Base-by-base conservation (phyloP, 1,140 invertebrate genomes). In the Palaemon carinicauda region DNA sequence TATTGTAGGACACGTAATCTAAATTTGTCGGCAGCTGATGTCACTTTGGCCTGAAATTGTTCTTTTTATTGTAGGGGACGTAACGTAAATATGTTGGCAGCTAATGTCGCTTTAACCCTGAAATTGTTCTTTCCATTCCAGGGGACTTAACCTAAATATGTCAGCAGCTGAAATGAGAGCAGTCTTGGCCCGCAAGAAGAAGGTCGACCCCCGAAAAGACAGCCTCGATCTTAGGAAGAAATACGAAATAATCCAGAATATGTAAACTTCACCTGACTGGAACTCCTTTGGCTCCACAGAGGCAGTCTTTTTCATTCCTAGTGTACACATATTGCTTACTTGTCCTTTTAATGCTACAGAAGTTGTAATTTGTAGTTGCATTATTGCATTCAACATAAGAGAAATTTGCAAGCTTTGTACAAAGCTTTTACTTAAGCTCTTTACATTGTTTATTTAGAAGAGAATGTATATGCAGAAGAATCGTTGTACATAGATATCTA, bases 241-340 rank as follows among this genome's bases (percentile, higher is more conserved):
- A 83, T 91, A 91, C 52, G 90, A 91, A 75, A 91, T 91, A 54
- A 90, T 91, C 73, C 90, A 91, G 82, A 91, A 91, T 75, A 91
- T 91, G 90, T 91, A 85, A 84, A 73, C 50, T n/a, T 19, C n/a
- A n/a, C n/a, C 41, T 41, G 65, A 10, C 9, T 4, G 1, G 41
- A 17, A 50, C n/a, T 33, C 2, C n/a, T 15, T 33, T 15, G 71
- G n/a, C 2, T 74, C 7, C 7, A 24, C 0, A 0, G 24, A 21
- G 19, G 73, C 41, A 52, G 73, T 52, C 9, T 10, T 19, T n/a
- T 41, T 73, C 15, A 41, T 31, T 69, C 71, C n/a, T n/a, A n/a
- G n/a, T n/a, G 19, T 17, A 41, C 12, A 41, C 12, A 41, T 41
- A 12, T 41, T 41, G 41, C 41, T 41, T 41, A 41, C 12, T 41